Conservation (phyloP, 2,797 vertebrate genomes). For the Molothrus aeneus region DNA sequence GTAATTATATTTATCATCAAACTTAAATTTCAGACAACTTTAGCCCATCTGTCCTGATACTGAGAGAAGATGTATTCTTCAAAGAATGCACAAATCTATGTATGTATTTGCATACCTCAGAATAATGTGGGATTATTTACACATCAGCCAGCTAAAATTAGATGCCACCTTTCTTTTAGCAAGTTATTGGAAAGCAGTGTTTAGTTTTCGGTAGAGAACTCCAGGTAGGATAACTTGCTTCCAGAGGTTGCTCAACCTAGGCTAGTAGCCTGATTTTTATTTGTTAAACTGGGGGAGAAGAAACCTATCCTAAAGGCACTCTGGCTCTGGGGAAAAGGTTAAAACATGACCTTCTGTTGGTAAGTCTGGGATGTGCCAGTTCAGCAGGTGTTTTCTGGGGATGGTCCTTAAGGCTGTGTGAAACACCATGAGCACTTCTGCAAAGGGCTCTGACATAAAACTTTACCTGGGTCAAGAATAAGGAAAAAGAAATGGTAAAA, state of each 20-base stretch:
- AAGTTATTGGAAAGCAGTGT: background rate
- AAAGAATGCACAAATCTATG: background rate
- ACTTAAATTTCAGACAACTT: background rate
- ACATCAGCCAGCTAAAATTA: background rate
- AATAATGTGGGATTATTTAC: background rate
- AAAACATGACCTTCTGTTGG: background rate
- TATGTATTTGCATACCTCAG: background rate
- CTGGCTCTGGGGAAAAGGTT: background rate
- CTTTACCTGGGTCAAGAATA: background rate
- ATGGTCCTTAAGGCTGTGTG: background rate
- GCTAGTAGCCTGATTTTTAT: background rate
- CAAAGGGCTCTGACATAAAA: background rate
- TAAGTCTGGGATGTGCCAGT: background rate
- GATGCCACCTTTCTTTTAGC: background rate
- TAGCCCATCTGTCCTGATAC: background rate
- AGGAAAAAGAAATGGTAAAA: background rate
- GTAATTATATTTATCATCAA: background rate
- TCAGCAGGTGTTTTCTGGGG: background rate
- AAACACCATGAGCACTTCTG: background rate
- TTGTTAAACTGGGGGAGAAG: background rate
- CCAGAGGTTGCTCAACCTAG: background rate
- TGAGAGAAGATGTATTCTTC: background rate
- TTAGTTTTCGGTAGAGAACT: background rate
- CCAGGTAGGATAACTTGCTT: background rate
- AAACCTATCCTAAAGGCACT: background rate